Evolutionary conservation across 2,888 invertebrate genomes (phyloP), one percentile per base, ranked within the genome.

Genomic region (Pristionchus arcanus): DNA sequence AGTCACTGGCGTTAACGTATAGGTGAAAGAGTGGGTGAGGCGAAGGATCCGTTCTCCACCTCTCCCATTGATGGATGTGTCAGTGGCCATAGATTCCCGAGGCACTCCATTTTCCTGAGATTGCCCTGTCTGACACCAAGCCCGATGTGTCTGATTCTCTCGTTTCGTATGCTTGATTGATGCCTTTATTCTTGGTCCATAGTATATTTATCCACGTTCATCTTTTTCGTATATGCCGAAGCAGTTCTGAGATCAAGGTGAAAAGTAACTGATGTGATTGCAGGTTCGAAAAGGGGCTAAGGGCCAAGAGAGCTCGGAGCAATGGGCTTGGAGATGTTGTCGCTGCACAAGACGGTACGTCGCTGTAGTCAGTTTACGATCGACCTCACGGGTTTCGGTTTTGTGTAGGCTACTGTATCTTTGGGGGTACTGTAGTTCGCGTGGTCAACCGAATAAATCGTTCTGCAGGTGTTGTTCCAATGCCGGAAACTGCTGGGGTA

Each of bases 311-410:
- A 13, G 4, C 37, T 68, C 42, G 1, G 28, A 5, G 28, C 3
- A 4, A 93, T 93, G 93, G 93, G 93, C 13, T 90, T 93, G 37
- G 93, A 93, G 86, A 93, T 93, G 92, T 91, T 93, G 66, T 87
- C 91, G 15, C 74, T 93, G 37, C 92, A 93, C 83, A 93, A 91
- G 28, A 91, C 93, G 87, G 91, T 92, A 28, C 34, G 89, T 42
- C 21, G 5, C 81, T 71, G 83, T 19, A n/a, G n/a, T n/a, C n/a
- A n/a, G 16, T 16, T 19, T 15, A 31, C 42, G 42, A 49, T 49
- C 9, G 42, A 13, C 9, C 9, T n/a, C n/a, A 49, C 11, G 42
- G 42, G n/a, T n/a, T n/a, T n/a, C n/a, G n/a, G n/a, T n/a, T n/a
- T n/a, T n/a, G n/a, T n/a, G n/a, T n/a, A n/a, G n/a, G n/a, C n/a